Percentiles rank a stretch among this genome's conserved stretches.
These are phyloP conservation scores for Orchestia grillus DNA, from an alignment of 1,140 invertebrate species.

Conservation along the genomic window DNA sequence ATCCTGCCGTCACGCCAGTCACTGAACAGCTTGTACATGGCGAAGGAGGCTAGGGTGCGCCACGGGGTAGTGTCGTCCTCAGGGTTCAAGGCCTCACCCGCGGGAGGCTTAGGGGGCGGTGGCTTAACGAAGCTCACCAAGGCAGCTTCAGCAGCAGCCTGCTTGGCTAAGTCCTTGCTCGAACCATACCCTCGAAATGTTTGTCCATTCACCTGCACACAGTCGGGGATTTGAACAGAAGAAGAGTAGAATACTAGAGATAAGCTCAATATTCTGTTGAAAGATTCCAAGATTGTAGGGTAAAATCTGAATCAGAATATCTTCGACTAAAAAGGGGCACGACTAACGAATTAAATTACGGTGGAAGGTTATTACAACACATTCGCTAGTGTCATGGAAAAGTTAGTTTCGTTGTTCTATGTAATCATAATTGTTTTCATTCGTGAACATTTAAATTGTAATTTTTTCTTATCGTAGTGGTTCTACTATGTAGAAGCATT, in stretches of 20 bases:
- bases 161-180: conserved; percentile 74
- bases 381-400: too few relatives aligned
- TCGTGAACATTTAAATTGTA: too few relatives aligned
- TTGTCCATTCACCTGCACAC: conserved; percentile 74
- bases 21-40: conserved; percentile 81
- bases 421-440: too few relatives aligned
- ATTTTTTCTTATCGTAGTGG: too few relatives aligned
- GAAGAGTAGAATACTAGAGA: not conserved
- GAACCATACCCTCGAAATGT: conserved; percentile 74
- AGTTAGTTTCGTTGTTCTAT: too few relatives aligned
- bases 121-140: conserved; percentile 77
- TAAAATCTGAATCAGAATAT: too few relatives aligned
- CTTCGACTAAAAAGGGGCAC: too few relatives aligned
- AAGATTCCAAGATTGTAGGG: too few relatives aligned
- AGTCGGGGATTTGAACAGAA: not conserved
- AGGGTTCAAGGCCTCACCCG: not conserved
- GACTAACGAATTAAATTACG: too few relatives aligned
- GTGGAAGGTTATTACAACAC: too few relatives aligned
- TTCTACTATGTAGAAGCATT: too few relatives aligned
- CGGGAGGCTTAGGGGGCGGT: conserved; percentile 69
- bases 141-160: conserved; percentile 81
- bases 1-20: conserved; percentile 75
- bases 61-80: conserved; percentile 78
- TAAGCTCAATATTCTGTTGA: too few relatives aligned
- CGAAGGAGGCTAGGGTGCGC: conserved; percentile 82